Evolutionary conservation across 1,140 invertebrate genomes (phyloP), one percentile per base, ranked within the genome.

Genomic region (Lepidurus couesii): DNA sequence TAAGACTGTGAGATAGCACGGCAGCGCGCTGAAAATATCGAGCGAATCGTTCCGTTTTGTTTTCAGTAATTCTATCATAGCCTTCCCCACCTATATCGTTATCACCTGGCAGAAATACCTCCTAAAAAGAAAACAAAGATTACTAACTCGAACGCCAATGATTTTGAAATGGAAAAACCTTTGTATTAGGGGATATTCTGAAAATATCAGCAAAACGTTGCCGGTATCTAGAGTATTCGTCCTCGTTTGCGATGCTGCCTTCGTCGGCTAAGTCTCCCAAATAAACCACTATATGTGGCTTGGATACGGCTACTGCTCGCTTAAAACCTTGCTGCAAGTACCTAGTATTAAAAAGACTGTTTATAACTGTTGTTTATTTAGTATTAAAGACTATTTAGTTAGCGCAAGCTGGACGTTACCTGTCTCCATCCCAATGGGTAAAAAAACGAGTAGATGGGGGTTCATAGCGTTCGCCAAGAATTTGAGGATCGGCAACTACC

Each of bases 11-110:
- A 7, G 53, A 65, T 65, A 65, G n/a, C 7, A 65, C 53, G 16
- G 7, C 21, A 10, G 43, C 44, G 4, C 10, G 34, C 44, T 42
- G 75, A 47, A 42, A 77, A 9, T 44, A 47, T 43, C 47, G 43
- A 11, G 75, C 16, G 75, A 96, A 98, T 84, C 93, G 89, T 43
- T 89, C 86, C 26, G 93, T 84, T 86, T 95, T 95, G 73, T 89
- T 86, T 44, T 86, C 82, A 65, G 90, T 91, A 53, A 96, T 89
- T 79, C 87, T 86, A 84, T 95, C 92, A 82, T 89, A 81, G 1
- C 83, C 90, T 86, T 98, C 95, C 42, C 95, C 95, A 34, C 95
- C 96, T 81, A 98, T 95, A 84, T 98, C 95, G 87, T 98, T 98
- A 84, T 98, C 96, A 24, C 96, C 96, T 47, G 95, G 93, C 79